Base-by-base conservation (phyloP, 1,140 invertebrate species). In the Cotesia typhae region DNA sequence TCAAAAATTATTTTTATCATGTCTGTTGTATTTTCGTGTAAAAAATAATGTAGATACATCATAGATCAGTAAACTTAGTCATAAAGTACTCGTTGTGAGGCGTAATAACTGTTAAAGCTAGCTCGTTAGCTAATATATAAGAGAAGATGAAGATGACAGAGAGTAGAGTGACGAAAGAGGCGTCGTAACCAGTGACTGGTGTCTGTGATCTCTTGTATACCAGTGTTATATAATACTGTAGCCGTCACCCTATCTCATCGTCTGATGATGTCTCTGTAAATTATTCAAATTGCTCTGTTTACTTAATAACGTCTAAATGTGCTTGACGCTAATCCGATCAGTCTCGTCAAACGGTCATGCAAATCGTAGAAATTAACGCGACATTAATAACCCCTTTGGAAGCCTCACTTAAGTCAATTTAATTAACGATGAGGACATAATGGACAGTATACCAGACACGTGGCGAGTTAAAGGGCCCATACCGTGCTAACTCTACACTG, bases 401-500 rank as follows among this genome's bases (percentile, higher is more conserved):
- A 71, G 60, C 20, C 36, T 53, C 52, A 64, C 36, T 47, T 51
- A 35, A 71, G 20, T 53, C 41, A 57, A 71, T 71, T 71, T 71
- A 71, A 71, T 71, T 71, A 71, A 51, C 41, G 28, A 59, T 65
- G 47, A 59, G 47, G 47, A 38, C 36, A 20, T 71, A 38, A 71
- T 71, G 63, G 47, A 71, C 20, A 53, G 41, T 47, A 10, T 47
- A 47, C 20, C 37, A 7, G 37, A 52, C 47, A 53, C 28, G 63
- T 63, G 61, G 17, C 41, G 47, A 65, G 61, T 71, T 52, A 66
- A 65, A 71, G 61, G 63, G 61, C 47, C 41, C 41, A 47, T 47
- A 47, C 59, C 14, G 12, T 37, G 35, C 28, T 28, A 28, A 28
- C 28, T 28, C 28, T 28, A 28, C 3, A 28, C 28, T 28, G 28